phyloP scores from a whole-genome alignment of 1,140 invertebrate species.

The Pseudachorutes palmiensis region DNA sequence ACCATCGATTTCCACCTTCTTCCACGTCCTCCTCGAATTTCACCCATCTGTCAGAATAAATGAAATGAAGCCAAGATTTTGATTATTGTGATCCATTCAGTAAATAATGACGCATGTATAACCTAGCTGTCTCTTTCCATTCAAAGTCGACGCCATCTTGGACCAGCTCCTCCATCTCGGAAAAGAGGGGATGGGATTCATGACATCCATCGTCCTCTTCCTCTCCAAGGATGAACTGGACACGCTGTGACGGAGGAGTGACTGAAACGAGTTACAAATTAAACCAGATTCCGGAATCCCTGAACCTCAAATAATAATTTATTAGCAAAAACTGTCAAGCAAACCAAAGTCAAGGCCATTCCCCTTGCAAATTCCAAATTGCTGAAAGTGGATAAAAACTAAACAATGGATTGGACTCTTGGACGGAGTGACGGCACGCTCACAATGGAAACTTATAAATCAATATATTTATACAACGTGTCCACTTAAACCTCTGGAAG shows the following conservation, averaged over 20 bases:
- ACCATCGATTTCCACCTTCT: conserved; percentile 88
- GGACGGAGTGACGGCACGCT: too few relatives aligned
- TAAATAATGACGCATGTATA: background rate
- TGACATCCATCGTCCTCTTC: conserved; percentile 73
- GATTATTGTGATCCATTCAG: conserved; percentile 4
- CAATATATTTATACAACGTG: too few relatives aligned
- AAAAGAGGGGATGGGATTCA: conserved; percentile 78
- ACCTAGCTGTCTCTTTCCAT: conserved; percentile 94
- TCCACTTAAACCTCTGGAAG: too few relatives aligned
- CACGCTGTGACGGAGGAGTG: conserved; percentile 77
- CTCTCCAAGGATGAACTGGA: conserved; percentile 93
- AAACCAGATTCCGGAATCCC: background rate
- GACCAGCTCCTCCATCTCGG: conserved; percentile 89
- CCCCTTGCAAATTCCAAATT: too few relatives aligned
- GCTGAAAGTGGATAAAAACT: too few relatives aligned
- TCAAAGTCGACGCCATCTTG: conserved; percentile 78
- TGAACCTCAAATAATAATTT: too few relatives aligned
- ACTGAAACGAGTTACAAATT: conserved; percentile 52
- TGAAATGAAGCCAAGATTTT: too few relatives aligned
- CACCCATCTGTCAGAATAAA: conserved; percentile 62
- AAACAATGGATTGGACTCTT: too few relatives aligned
- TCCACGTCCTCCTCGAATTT: conserved; percentile 94
- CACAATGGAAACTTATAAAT: too few relatives aligned
- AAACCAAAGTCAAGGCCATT: too few relatives aligned
- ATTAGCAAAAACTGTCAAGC: too few relatives aligned